phyloP scores from a whole-genome alignment of 2,888 invertebrate genomes.

The Sclerodermus sp. region DNA sequence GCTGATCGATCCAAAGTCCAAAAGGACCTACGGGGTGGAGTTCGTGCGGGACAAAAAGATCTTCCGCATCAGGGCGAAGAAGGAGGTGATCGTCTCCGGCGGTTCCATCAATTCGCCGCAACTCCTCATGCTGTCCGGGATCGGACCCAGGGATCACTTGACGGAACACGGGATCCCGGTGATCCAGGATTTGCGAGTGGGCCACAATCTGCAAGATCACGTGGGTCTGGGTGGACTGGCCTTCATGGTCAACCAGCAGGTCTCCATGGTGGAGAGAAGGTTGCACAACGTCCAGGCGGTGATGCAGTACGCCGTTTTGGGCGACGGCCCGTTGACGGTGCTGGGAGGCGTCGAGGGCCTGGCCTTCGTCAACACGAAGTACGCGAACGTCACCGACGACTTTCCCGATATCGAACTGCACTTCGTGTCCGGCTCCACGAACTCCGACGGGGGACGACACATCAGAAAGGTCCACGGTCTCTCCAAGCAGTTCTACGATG shows the following conservation, averaged over 20 bases:
- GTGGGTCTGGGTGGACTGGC: conserved; percentile 84
- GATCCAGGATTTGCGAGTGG: conserved; percentile 80
- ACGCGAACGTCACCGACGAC: conserved; percentile 75
- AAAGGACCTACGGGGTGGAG: conserved; percentile 80
- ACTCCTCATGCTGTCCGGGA: conserved; percentile 88
- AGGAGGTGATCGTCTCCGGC: conserved; percentile 87
- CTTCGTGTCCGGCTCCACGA: conserved; percentile 84
- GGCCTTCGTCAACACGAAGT: conserved; percentile 88
- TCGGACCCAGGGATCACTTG: conserved; percentile 76
- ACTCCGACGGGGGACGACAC: conserved; percentile 83
- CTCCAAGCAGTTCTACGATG: conserved; percentile 72
- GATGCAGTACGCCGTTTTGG: conserved; percentile 81
- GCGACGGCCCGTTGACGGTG: conserved; percentile 82
- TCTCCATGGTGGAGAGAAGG: conserved; percentile 78
- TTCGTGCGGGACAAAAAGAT: conserved; percentile 74
- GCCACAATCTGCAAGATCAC: conserved; percentile 87
- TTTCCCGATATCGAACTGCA: conserved; percentile 90
- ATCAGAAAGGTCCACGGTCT: conserved; percentile 79
- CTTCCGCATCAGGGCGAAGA: conserved; percentile 74
- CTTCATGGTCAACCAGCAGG: conserved; percentile 76
- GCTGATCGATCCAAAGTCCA: conserved; percentile 62
- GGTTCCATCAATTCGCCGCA: conserved; percentile 95
- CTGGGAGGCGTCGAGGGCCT: conserved; percentile 87
- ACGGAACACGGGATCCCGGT: conserved; percentile 76
- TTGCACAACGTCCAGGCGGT: conserved; percentile 79